Evolutionary conservation across 53 echinoderm and acorn worm species (phyloP).

Genomic region (Zoroaster sp.): DNA sequence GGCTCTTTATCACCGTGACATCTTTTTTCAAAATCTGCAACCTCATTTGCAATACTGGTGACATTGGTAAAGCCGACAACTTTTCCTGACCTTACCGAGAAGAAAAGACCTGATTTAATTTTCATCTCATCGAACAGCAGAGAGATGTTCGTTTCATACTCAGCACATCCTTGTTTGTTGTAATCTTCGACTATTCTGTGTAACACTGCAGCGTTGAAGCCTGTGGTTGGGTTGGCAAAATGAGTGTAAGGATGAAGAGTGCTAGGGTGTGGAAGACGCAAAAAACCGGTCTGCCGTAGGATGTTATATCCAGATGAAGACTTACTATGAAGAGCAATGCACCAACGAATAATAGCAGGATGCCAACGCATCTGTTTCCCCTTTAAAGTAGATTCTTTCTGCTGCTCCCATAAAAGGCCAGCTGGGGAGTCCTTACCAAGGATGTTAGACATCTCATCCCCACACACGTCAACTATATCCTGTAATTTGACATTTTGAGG

Average conservation of each 20-base stretch:
- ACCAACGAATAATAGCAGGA: slow-evolving; percentile 56
- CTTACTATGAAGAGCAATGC: slow-evolving; percentile 38
- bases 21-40: slow-evolving; percentile 7
- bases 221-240: slow-evolving; percentile 20
- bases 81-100: slow-evolving; percentile 13
- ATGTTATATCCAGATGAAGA: slow-evolving; percentile 27
- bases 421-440: not conserved
- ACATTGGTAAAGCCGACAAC: slow-evolving; percentile 53
- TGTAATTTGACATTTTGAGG: not conserved
- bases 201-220: slow-evolving; percentile 38
- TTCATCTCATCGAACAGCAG: slow-evolving; percentile 53
- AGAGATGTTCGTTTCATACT: slow-evolving; percentile 24
- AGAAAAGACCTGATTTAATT: slow-evolving; percentile 34
- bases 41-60: slow-evolving; percentile 12
- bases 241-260: slow-evolving; percentile 53
- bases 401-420: slow-evolving; percentile 33
- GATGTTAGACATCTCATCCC: not conserved
- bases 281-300: slow-evolving; percentile 24
- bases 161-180: not conserved
- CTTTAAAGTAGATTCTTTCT: slow-evolving; percentile 18
- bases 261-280: slow-evolving; percentile 40
- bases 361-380: slow-evolving; percentile 56
- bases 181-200: slow-evolving; percentile 30
- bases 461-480: not conserved
- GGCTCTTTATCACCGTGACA: not conserved